Evolutionary conservation across 2,888 invertebrate species (phyloP).

Genomic region (Pyrocoelia pectoralis): DNA sequence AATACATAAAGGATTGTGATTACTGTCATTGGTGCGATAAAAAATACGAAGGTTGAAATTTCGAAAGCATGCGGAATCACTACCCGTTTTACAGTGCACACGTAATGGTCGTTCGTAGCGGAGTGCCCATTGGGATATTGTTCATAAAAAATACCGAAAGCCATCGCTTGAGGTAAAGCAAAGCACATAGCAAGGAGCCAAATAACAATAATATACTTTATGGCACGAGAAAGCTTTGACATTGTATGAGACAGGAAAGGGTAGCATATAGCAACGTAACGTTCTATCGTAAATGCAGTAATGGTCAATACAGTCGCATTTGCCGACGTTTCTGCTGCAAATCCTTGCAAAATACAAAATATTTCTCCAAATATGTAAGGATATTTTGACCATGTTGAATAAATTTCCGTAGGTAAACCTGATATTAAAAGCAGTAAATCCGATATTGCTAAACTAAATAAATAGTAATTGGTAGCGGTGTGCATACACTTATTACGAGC

Average conservation of each 20-base stretch:
- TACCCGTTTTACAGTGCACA: constrained; percentile 55
- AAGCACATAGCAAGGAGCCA: constrained; percentile 81
- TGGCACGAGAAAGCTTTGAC: constrained; percentile 83
- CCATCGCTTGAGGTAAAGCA: constrained; percentile 81
- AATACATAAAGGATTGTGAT: constrained; percentile 66
- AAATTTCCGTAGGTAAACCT: constrained; percentile 83
- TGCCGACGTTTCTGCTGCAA: constrained; percentile 86
- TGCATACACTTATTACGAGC: constrained; percentile 81
- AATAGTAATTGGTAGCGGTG: constrained; percentile 84
- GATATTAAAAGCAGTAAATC: constrained; percentile 77
- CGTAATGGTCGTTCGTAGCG: constrained; percentile 51
- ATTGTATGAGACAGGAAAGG: constrained; percentile 85
- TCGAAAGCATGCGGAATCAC: constrained; percentile 62
- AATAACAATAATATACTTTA: constrained; percentile 74
- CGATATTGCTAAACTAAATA: constrained; percentile 81
- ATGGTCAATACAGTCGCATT: constrained; percentile 88
- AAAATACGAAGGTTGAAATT: constrained; percentile 66
- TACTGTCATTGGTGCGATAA: constrained; percentile 67
- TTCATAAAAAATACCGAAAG: constrained; percentile 73
- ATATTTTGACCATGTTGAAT: constrained; percentile 76
- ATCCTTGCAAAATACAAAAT: constrained; percentile 72
- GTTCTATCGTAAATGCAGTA: constrained; percentile 88
- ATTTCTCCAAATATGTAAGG: constrained; percentile 79
- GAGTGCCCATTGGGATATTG: constrained; percentile 44
- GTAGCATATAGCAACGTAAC: constrained; percentile 87